A percentile compares a stretch with the other conserved stretches of the same genome.
Evolutionary conservation across 2,797 vertebrate genomes (phyloP).

Genomic region (Cuculus canorus): DNA sequence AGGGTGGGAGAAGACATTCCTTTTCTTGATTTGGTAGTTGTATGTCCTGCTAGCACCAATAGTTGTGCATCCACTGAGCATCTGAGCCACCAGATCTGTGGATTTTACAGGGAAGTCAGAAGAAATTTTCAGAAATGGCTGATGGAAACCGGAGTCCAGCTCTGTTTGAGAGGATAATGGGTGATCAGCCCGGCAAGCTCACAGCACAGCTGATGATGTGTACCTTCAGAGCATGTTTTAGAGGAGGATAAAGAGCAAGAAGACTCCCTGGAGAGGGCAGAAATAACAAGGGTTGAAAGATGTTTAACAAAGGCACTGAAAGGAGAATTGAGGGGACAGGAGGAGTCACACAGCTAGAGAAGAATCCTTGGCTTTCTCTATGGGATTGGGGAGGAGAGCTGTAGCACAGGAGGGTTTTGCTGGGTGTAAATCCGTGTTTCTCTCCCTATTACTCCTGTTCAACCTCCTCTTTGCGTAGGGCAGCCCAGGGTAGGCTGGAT

Average conservation of each 20-base stretch:
- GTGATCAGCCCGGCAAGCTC: neutral
- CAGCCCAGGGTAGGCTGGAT: neutral
- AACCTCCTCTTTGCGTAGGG: neutral
- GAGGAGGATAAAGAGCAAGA: neutral
- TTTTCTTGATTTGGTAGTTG: neutral
- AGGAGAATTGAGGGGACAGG: neutral
- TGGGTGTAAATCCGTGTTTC: neutral
- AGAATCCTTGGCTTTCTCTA: neutral
- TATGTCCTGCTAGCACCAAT: neutral
- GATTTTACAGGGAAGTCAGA: neutral
- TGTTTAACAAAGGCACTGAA: neutral
- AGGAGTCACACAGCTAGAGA: neutral
- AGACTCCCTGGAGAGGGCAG: neutral
- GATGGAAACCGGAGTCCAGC: neutral
- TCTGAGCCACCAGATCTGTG: neutral
- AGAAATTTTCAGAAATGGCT: neutral
- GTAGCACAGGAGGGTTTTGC: neutral
- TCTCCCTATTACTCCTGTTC: neutral
- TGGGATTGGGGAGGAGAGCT: neutral
- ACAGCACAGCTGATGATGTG: neutral
- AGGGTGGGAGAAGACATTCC: neutral
- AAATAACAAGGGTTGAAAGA: neutral
- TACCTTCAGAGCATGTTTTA: neutral
- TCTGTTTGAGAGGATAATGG: neutral
- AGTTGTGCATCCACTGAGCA: neutral